Evolutionary conservation across 2,888 invertebrate genomes (phyloP).

Genomic region (Melieria picta): DNA sequence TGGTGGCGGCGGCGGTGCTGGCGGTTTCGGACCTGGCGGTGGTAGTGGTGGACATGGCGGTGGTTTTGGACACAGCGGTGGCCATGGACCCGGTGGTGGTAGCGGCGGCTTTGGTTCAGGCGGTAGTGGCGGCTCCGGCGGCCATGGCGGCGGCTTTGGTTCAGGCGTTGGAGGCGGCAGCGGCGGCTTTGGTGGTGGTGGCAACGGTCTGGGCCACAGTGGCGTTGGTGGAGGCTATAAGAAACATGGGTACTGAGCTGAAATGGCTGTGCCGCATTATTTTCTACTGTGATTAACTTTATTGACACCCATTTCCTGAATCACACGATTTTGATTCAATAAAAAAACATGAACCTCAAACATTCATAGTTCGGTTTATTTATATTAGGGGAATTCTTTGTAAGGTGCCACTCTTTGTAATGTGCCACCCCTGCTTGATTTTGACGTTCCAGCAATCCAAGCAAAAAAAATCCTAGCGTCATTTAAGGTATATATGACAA

Average conservation of each 20-base stretch:
- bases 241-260: slow-evolving; percentile 24
- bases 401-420: too few species aligned
- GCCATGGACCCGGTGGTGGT: background rate
- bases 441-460: too few species aligned
- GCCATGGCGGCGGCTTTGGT: background rate
- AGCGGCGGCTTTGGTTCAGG: background rate
- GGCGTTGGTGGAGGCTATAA: slow-evolving; percentile 18
- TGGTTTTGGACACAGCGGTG: background rate
- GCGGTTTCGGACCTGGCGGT: background rate
- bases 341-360: too few species aligned
- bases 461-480: too few species aligned
- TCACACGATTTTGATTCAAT: too few species aligned
- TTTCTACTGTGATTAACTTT: slow-evolving; percentile 12
- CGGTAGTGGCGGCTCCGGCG: background rate
- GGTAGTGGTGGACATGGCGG: background rate
- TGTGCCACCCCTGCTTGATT: too few species aligned
- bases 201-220: background rate
- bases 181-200: slow-evolving; percentile 6
- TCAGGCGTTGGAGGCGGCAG: background rate
- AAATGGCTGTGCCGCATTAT: background rate
- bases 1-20: background rate
- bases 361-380: too few species aligned
- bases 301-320: too few species aligned
- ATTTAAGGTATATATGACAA: too few species aligned
- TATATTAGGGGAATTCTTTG: too few species aligned